Percentiles rank a stretch among this genome's conserved stretches.
phyloP scores from a whole-genome alignment of 2,888 invertebrate genomes.

The Fissipunctia ypsillon region DNA sequence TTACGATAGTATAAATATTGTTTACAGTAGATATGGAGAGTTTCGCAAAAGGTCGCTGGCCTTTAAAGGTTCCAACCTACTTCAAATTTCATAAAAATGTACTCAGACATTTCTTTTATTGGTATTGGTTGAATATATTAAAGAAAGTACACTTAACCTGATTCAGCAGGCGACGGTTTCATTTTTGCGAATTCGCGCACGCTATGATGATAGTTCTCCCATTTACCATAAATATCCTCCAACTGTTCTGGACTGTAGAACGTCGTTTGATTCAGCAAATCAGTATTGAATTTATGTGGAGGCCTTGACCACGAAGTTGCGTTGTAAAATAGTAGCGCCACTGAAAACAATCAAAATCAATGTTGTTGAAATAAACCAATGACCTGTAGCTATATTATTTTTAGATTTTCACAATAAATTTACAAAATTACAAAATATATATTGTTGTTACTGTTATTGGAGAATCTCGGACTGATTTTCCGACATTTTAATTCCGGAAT shows the following conservation, averaged over 20 bases:
- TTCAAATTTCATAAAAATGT: background rate
- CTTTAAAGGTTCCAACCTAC: background rate
- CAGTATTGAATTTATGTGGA: constrained; percentile 31
- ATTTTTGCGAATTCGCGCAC: constrained; percentile 53
- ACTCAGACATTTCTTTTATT: background rate
- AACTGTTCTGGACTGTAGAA: constrained; percentile 29
- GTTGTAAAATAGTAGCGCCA: constrained; percentile 44
- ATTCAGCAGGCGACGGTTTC: constrained; percentile 68
- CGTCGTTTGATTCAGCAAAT: constrained; percentile 41
- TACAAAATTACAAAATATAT: too few species aligned
- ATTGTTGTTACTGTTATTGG: too few species aligned
- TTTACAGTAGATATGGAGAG: background rate
- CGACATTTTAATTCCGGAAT: background rate
- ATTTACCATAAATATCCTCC: constrained; percentile 50
- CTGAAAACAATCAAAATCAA: constrained; percentile 36
- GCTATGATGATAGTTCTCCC: constrained; percentile 56
- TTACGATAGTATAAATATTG: background rate
- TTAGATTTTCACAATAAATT: background rate
- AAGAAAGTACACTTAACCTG: constrained; percentile 65
- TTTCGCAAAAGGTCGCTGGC: background rate
- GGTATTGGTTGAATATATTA: background rate
- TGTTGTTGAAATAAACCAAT: too few species aligned
- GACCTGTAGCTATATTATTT: background rate
- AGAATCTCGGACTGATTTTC: background rate
- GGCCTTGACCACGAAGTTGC: constrained; percentile 29